Evolutionary conservation across 1,140 invertebrate genomes (phyloP).

Genomic region (Drosophila cardini): DNA sequence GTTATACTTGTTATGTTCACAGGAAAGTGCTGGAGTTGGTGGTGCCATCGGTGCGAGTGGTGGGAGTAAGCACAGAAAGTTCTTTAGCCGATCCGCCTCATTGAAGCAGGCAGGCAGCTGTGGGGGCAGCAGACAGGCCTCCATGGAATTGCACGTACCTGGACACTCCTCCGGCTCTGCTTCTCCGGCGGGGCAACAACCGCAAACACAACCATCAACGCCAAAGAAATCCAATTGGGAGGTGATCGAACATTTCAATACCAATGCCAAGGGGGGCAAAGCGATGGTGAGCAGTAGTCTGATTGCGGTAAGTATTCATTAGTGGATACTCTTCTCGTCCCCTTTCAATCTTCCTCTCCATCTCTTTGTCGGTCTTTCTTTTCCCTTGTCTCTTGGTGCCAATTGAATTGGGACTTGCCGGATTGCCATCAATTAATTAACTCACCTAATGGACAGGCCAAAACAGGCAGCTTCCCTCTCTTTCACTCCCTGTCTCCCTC

Average conservation of each 20-base stretch:
- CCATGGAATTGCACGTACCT: slow-evolving; percentile 81
- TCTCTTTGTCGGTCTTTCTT: neutral
- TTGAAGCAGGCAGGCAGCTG: slow-evolving; percentile 70
- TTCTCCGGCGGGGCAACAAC: slow-evolving; percentile 56
- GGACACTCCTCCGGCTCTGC: slow-evolving; percentile 63
- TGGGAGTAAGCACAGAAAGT: slow-evolving; percentile 64
- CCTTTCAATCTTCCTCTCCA: neutral
- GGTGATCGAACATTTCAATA: slow-evolving; percentile 93
- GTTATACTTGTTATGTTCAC: neutral
- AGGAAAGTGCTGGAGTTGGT: slow-evolving; percentile 20
- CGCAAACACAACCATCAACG: slow-evolving; percentile 87
- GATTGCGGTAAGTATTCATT: slow-evolving; percentile 85
- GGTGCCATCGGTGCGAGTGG: neutral
- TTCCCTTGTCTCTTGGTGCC: neutral
- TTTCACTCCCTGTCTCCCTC: neutral
- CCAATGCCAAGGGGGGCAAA: slow-evolving; percentile 85
- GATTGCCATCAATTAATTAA: slow-evolving; percentile 76
- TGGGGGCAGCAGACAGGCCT: slow-evolving; percentile 59
- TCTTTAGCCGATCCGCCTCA: slow-evolving; percentile 83
- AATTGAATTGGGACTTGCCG: slow-evolving; percentile 6
- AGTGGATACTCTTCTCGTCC: neutral
- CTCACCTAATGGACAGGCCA: slow-evolving; percentile 65
- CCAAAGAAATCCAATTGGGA: slow-evolving; percentile 94
- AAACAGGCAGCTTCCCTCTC: slow-evolving; percentile 31
- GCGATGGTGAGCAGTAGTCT: slow-evolving; percentile 86